Base-by-base conservation (phyloP, 1,140 invertebrate species). In the Achroia grisella region DNA sequence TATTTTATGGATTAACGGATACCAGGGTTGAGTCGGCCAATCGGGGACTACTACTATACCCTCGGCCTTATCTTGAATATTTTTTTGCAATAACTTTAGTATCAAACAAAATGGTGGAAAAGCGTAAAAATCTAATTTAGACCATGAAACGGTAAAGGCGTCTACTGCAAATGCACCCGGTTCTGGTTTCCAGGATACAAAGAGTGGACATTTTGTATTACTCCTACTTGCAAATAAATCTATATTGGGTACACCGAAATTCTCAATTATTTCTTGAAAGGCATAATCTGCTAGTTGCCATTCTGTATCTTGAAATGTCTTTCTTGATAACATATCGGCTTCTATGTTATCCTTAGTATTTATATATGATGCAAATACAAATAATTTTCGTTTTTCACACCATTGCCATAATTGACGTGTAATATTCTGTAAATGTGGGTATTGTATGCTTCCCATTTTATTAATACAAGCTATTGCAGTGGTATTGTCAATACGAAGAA, bases 401-500 rank as follows among this genome's bases (percentile, higher is more conserved):
- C 51, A 53, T 14, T 44, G 39, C 51, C 51, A 53, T 23, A 53
- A 17, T 6, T 35, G 1, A 17, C 28, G 32, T 2, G 50, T 10
- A 1, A 47, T 11, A 8, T 35, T 15, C 10, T 47, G 27, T 39
- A 52, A 14, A 23, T 51, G 48, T 1, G 37, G 17, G 13, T 30
- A 44, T 35, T 44, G 43, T 14, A 51, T 39, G n/a, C 44, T 37
- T 2, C 44, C 44, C 49, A 42, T 46, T 4, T 39, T 15, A 31
- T 52, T 46, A 11, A 47, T 43, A 10, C 39, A 52, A 12, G 40
- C 8, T 8, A 43, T n/a, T n/a, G n/a, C n/a, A 17, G 30, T 15
- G 4, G 40, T 42, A 52, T 56, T 48, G 56, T 48, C 44, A 56
- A 62, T 56, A 58, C 58, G 62, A 59, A 58, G n/a, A n/a, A n/a